Evolutionary conservation across 2,113 vertebrate species (phyloP).

Genomic region (Dolichotis patagonum): DNA sequence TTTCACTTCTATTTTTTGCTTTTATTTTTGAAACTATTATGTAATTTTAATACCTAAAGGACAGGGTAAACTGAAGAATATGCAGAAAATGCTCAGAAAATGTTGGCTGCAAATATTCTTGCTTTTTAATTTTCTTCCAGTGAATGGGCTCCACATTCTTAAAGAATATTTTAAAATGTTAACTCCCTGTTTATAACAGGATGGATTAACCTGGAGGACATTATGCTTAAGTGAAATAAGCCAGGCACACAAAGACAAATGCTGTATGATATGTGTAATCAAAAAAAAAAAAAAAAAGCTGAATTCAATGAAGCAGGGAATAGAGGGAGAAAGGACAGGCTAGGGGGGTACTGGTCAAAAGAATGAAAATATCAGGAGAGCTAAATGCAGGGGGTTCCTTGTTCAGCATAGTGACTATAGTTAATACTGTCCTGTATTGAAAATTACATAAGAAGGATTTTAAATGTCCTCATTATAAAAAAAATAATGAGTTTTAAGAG

Average conservation of each 20-base stretch:
- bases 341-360: neutral
- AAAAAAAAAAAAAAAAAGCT: neutral
- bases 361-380: neutral
- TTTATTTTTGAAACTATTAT: constrained; percentile 19
- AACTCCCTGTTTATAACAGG: neutral
- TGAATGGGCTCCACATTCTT: neutral
- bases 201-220: neutral
- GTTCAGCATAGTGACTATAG: neutral
- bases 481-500: neutral
- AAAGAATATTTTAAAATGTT: neutral
- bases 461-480: neutral
- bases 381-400: neutral
- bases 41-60: neutral
- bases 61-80: neutral
- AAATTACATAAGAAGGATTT: neutral
- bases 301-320: neutral
- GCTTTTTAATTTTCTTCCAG: neutral
- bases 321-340: neutral
- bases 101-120: neutral
- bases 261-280: neutral
- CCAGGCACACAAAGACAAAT: neutral
- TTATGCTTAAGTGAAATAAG: neutral
- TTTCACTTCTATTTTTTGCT: neutral
- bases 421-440: neutral
- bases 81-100: neutral